A percentile compares a stretch with the other conserved stretches of the same genome.
These are phyloP conservation scores for Autographa pulchrina DNA, from an alignment of 2,888 invertebrate genomes.

Conservation along the genomic window DNA sequence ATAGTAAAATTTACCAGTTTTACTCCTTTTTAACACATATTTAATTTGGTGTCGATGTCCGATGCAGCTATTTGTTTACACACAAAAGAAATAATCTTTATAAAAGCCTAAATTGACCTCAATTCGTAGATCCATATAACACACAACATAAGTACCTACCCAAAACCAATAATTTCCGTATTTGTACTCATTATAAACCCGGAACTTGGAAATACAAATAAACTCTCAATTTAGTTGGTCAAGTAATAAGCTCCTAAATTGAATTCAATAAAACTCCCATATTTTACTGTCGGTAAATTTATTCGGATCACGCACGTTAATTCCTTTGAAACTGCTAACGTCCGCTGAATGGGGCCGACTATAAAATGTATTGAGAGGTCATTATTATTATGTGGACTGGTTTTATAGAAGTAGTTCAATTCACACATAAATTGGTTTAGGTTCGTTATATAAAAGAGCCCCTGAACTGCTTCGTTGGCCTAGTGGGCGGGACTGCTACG, in stretches of 20 bases:
- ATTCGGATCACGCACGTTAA: slow-evolving; percentile 58
- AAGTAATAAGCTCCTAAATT: slow-evolving; percentile 35
- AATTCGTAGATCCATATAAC: neutral
- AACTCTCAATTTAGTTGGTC: slow-evolving; percentile 17
- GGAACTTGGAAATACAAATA: slow-evolving; percentile 17
- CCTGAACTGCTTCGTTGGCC: no score
- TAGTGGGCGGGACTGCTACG: no score
- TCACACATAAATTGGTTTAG: neutral
- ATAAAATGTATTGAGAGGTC: slow-evolving; percentile 64
- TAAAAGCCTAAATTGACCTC: neutral
- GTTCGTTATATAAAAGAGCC: neutral
- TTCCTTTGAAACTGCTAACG: slow-evolving; percentile 52
- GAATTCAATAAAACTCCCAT: slow-evolving; percentile 50
- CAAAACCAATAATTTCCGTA: slow-evolving; percentile 9
- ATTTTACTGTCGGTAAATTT: slow-evolving; percentile 41
- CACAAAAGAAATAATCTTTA: neutral
- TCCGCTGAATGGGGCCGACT: slow-evolving; percentile 56
- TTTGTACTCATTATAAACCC: neutral
- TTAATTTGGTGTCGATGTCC: no score
- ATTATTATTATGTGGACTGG: slow-evolving; percentile 52
- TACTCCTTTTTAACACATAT: no score
- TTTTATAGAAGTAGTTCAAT: neutral
- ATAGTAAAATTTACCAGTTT: no score
- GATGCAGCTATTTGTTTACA: neutral
- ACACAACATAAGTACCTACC: neutral